phyloP scores from a whole-genome alignment of 2,888 invertebrate species.

The Aricia artaxerxes region DNA sequence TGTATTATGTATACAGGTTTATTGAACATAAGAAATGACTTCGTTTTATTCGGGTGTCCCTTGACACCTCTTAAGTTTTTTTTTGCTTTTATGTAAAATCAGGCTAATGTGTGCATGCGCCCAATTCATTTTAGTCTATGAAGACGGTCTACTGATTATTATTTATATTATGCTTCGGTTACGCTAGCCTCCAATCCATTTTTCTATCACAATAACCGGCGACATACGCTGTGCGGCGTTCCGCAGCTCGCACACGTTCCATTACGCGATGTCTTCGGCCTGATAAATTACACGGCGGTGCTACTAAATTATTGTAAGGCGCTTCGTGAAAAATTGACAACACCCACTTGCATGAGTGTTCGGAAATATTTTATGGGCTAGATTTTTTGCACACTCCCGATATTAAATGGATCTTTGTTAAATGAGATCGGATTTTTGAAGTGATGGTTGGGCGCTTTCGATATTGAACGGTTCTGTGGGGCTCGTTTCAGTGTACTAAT shows the following conservation, averaged over 20 bases:
- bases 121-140: background rate
- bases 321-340: constrained; percentile 43
- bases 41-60: no score
- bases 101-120: background rate
- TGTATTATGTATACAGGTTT: no score
- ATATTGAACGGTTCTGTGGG: background rate
- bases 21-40: no score
- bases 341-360: constrained; percentile 33
- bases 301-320: constrained; percentile 44
- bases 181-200: constrained; percentile 35
- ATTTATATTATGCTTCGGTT: constrained; percentile 27
- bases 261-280: constrained; percentile 45
- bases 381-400: constrained; percentile 17
- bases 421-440: constrained; percentile 9
- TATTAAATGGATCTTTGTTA: background rate
- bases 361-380: constrained; percentile 30
- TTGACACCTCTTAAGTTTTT: no score
- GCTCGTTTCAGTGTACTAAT: no score
- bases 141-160: background rate
- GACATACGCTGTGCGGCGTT: constrained; percentile 40
- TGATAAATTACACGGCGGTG: constrained; percentile 44
- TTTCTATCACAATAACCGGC: constrained; percentile 39
- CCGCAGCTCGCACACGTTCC: constrained; percentile 43
- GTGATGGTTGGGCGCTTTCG: background rate
- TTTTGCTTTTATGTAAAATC: no score